phyloP scores from a whole-genome alignment of 2,113 vertebrate species.

The Phylloscopus whistleri region DNA sequence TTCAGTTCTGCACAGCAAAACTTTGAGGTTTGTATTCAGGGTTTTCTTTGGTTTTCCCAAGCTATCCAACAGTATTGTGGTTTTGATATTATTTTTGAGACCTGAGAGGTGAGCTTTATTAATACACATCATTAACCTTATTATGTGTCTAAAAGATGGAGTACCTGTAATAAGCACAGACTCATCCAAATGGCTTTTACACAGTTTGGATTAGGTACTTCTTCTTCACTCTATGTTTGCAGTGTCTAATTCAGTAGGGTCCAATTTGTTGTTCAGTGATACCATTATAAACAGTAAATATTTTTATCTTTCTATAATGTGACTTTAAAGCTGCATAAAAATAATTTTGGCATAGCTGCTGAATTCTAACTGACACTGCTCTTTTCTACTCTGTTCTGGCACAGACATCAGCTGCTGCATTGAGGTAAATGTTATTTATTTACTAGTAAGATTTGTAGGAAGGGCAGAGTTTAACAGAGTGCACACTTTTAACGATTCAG shows the following conservation, averaged over 20 bases:
- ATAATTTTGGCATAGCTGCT: neutral
- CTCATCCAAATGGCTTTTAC: neutral
- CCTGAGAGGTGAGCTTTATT: neutral
- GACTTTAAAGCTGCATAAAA: neutral
- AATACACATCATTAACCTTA: neutral
- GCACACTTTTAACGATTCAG: neutral
- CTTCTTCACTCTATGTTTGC: neutral
- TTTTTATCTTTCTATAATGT: neutral
- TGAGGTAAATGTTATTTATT: neutral
- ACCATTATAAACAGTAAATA: neutral
- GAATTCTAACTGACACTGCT: neutral
- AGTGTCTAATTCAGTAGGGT: neutral
- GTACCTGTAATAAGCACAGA: neutral
- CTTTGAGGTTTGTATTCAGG: neutral
- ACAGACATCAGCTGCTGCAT: neutral
- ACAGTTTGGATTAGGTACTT: neutral
- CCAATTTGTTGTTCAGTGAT: neutral
- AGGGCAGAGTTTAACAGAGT: neutral
- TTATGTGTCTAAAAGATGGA: neutral
- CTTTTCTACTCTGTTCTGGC: neutral
- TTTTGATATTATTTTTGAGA: neutral
- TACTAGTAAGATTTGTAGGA: neutral
- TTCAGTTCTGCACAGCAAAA: accelerated
- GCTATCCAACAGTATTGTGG: accelerated
- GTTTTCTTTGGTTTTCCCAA: neutral